phyloP scores from a whole-genome alignment of 2,888 invertebrate species.

The Sipha maydis region DNA sequence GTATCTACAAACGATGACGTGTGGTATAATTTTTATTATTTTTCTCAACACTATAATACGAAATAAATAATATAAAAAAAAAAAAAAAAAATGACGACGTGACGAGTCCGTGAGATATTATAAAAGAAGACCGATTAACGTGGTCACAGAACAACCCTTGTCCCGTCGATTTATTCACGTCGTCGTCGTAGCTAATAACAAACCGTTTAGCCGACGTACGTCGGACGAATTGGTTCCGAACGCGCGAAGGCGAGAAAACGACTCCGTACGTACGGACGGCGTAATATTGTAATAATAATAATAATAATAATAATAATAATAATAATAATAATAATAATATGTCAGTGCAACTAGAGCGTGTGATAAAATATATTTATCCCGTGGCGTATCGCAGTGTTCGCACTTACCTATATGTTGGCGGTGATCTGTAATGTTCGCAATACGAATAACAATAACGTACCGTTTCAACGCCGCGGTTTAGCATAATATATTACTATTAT shows the following conservation, averaged over 20 bases:
- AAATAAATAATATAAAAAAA: too few species aligned
- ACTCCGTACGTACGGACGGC: not conserved
- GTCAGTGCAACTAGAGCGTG: conserved; percentile 49
- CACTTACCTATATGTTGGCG: not conserved
- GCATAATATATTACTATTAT: conserved; percentile 28
- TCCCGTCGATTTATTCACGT: not conserved
- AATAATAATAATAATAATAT: not conserved
- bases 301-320: too few species aligned
- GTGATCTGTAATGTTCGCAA: conserved; percentile 45
- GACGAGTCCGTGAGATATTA: not conserved
- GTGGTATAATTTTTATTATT: not conserved
- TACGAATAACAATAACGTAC: conserved; percentile 52
- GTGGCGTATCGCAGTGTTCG: not conserved
- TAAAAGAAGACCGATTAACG: not conserved
- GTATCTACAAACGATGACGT: too few species aligned
- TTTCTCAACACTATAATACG: not conserved
- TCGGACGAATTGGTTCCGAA: conserved; percentile 16
- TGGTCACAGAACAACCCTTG: not conserved
- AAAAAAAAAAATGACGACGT: not conserved
- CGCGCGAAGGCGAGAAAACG: not conserved
- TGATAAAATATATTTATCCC: conserved; percentile 41
- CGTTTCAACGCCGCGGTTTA: conserved; percentile 42
- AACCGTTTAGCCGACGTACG: not conserved
- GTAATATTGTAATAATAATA: not conserved
- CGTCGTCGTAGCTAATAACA: not conserved